Base-by-base conservation (phyloP, 2,113 vertebrate genomes). In the Athene noctua region DNA sequence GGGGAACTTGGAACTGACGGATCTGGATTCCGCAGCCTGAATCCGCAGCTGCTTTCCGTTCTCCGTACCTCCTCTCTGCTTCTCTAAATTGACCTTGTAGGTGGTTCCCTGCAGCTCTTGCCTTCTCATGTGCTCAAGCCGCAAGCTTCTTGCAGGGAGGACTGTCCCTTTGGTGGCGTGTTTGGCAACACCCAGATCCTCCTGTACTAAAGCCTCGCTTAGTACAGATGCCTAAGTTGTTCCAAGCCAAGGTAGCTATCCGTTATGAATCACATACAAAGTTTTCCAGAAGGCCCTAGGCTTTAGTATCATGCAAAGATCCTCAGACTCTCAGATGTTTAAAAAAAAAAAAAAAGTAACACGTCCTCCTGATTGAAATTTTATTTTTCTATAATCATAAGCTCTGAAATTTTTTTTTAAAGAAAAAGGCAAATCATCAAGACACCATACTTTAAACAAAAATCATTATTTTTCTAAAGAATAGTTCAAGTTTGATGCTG, bases 51-150 rank as follows among this genome's bases (percentile, higher is more conserved):
- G 36, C 27, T 70, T 25, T 20, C 25, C 17, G 0, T 6, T 15
- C 27, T 32, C 29, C 1, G 7, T 26, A 5, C 29, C 21, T 21
- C 7, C 30, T 30, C 18, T 20, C 17, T 5, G 17, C 70, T 25
- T 9, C 13, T 0, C 9, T 40, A 7, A 20, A 3, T 9, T 7
- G 1, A 1, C 11, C 7, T 21, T 15, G 4, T 1, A 10, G 61
- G 23, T 14, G 40, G 0, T 27, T 72, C 17, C 13, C 9, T 36
- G 30, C 6, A 19, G 21, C 9, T 15, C 6, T 22, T 44, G 27
- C 16, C 3, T 25, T 62, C 40, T 13, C 15, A 0, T 30, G 51
- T 5, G 61, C 16, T 26, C 40, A 4, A 3, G 12, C 21, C 3
- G 3, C 16, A 5, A 6, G 23, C 15, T 40, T 25, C 32, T 15